Evolutionary conservation across 2,797 vertebrate species (phyloP).

Genomic region (Catharus ustulatus): DNA sequence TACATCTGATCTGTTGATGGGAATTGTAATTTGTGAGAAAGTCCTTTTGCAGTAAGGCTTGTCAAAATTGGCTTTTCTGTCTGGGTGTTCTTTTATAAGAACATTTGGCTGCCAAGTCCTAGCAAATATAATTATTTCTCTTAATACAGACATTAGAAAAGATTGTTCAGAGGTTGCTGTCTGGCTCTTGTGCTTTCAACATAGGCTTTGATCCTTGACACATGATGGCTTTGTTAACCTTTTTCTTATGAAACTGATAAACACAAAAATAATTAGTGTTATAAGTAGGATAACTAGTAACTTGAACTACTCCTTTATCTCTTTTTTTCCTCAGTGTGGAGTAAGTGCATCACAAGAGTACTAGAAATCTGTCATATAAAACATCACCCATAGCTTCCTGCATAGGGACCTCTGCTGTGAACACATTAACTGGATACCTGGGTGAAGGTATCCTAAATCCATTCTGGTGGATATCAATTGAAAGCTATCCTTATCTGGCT

Average conservation of each 20-base stretch:
- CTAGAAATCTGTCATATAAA: neutral
- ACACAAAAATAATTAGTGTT: neutral
- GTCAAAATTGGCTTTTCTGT: conserved; percentile 16
- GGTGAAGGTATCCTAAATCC: neutral
- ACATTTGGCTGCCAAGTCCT: conserved; percentile 22
- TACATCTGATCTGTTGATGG: conserved; percentile 31
- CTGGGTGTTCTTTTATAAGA: conserved; percentile 38
- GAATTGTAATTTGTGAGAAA: conserved; percentile 39
- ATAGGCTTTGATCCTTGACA: neutral
- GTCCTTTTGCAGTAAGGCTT: neutral
- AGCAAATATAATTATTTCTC: conserved; percentile 15
- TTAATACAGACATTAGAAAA: conserved; percentile 1
- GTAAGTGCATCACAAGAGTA: neutral
- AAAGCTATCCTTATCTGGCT: neutral
- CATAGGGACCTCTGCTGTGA: neutral
- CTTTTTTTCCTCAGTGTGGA: neutral
- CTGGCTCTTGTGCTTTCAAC: neutral
- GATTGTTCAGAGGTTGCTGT: neutral
- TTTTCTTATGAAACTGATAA: neutral
- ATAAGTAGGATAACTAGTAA: neutral
- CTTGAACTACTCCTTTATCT: neutral
- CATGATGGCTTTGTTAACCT: neutral
- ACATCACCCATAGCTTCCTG: neutral
- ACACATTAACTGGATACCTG: neutral
- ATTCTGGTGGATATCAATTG: neutral